Evolutionary conservation across 1,140 invertebrate species (phyloP).

Genomic region (Chrysoperla carnea): DNA sequence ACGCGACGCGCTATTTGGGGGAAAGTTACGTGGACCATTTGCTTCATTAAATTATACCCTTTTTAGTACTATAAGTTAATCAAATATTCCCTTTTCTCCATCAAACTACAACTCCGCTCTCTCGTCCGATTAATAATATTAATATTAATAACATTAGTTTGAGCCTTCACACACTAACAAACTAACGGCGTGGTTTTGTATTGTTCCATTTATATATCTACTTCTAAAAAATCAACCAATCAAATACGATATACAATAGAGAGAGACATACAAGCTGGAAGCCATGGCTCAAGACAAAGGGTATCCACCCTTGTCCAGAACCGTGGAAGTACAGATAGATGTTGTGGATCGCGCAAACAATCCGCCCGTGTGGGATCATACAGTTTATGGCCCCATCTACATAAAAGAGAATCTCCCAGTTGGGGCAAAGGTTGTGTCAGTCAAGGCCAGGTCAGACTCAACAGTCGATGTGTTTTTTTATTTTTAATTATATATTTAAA

Average conservation of each 20-base stretch:
- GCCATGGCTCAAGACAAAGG: slow-evolving; percentile 94
- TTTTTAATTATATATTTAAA: slow-evolving; percentile 1
- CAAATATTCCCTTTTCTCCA: no score
- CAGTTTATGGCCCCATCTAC: slow-evolving; percentile 88
- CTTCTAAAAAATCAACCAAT: slow-evolving; percentile 7
- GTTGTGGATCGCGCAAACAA: slow-evolving; percentile 94
- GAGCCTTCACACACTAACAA: slow-evolving; percentile 25
- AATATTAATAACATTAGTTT: no score
- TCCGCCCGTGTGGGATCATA: slow-evolving; percentile 91
- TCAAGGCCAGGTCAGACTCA: slow-evolving; percentile 83
- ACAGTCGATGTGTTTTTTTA: not conserved
- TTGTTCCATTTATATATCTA: slow-evolving; percentile 41
- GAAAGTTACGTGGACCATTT: not conserved
- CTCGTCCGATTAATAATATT: not conserved
- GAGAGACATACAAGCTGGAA: slow-evolving; percentile 92
- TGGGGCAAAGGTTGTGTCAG: slow-evolving; percentile 88
- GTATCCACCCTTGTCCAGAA: slow-evolving; percentile 77
- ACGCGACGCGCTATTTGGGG: not conserved
- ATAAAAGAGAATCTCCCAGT: slow-evolving; percentile 93
- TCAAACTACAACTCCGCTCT: not conserved
- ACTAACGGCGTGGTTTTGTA: slow-evolving; percentile 42
- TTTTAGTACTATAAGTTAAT: no score
- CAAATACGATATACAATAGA: slow-evolving; percentile 41
- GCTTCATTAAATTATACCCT: no score
- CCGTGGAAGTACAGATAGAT: slow-evolving; percentile 93